phyloP scores from a whole-genome alignment of 2,888 invertebrate genomes.

The Carabus problematicus region DNA sequence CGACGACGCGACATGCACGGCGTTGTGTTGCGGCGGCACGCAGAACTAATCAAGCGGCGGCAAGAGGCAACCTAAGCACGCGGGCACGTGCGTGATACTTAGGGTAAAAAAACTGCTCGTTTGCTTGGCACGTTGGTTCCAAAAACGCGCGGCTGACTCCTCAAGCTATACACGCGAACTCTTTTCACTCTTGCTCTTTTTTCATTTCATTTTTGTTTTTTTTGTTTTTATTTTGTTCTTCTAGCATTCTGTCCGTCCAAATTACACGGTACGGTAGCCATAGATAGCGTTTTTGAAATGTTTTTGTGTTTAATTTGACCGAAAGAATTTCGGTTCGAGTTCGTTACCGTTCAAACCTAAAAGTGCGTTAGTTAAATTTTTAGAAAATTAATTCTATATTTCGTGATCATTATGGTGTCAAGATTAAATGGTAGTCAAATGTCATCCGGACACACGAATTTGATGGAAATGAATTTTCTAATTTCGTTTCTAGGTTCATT shows the following conservation, averaged over 20 bases:
- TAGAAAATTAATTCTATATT: too few relatives aligned
- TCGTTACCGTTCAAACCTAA: not conserved
- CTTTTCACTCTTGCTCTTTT: constrained; percentile 4
- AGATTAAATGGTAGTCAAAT: too few relatives aligned
- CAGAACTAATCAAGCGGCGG: not conserved
- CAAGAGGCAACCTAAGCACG: too few relatives aligned
- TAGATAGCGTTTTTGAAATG: constrained; percentile 30
- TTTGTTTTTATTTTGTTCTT: not conserved
- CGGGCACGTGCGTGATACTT: constrained; percentile 10
- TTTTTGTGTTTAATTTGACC: constrained; percentile 31
- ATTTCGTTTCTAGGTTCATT: not conserved
- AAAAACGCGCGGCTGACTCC: not conserved
- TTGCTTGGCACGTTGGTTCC: not conserved
- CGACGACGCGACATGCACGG: constrained; percentile 9
- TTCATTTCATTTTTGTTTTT: constrained; percentile 7
- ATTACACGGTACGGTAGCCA: constrained; percentile 28
- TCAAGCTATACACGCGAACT: constrained; percentile 7
- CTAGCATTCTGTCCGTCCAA: constrained; percentile 18
- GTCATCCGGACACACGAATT: too few relatives aligned
- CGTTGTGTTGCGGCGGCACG: constrained; percentile 7
- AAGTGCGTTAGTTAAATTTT: not conserved
- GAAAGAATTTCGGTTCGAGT: constrained; percentile 21
- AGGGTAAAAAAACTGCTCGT: not conserved
- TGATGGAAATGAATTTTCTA: too few relatives aligned
- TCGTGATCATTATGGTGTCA: too few relatives aligned